Evolutionary conservation across 2,888 invertebrate genomes (phyloP).

Genomic region (Limnephilus rhombicus): DNA sequence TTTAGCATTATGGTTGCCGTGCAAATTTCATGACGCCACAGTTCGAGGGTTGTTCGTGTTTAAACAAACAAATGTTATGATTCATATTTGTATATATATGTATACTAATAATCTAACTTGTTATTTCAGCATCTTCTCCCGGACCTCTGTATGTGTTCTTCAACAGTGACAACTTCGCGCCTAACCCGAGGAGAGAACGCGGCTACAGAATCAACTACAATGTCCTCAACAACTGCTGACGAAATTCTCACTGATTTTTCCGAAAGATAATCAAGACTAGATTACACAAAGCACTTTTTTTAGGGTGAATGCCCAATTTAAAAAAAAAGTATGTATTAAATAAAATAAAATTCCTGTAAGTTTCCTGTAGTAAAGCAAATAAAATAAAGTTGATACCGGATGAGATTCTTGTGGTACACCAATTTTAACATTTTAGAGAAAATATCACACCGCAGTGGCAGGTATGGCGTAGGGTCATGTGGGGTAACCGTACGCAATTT

Average conservation of each 20-base stretch:
- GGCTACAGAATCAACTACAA: constrained; percentile 75
- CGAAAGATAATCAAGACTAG: background rate
- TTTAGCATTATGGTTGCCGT: too few species aligned
- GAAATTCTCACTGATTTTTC: background rate
- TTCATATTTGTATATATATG: too few species aligned
- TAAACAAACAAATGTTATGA: too few species aligned
- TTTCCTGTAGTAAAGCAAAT: background rate
- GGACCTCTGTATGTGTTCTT: constrained; percentile 80
- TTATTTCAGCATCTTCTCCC: constrained; percentile 68
- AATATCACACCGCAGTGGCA: background rate
- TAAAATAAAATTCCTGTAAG: too few species aligned
- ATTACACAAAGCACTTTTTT: background rate
- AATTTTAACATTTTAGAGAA: background rate
- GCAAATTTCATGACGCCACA: too few species aligned
- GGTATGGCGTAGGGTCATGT: too few species aligned
- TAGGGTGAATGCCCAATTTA: too few species aligned
- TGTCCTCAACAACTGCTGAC: constrained; percentile 74
- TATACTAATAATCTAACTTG: background rate
- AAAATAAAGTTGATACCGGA: too few species aligned
- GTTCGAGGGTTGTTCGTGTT: too few species aligned
- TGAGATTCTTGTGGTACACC: background rate
- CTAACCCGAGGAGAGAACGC: constrained; percentile 70
- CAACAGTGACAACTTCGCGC: constrained; percentile 76
- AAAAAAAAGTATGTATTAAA: too few species aligned
- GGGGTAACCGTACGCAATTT: too few species aligned